phyloP scores from a whole-genome alignment of 2,888 invertebrate species.

The Spilosoma lubricipeda region DNA sequence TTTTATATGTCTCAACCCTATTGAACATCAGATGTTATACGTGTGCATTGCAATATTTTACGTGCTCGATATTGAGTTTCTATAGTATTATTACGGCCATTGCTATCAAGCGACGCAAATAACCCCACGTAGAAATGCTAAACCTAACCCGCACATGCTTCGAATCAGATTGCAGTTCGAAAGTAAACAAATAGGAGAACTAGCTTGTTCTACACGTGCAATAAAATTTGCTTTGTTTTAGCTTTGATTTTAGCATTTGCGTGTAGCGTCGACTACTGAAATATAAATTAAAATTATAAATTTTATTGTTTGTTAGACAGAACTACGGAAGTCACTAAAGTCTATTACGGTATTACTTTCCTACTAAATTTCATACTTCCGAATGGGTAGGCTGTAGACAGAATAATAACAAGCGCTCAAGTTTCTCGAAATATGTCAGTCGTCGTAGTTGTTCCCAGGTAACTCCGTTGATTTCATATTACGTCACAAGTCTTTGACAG shows the following conservation, averaged over 20 bases:
- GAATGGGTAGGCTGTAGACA: no score
- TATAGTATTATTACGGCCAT: background rate
- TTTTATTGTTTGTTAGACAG: background rate
- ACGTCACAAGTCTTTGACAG: no score
- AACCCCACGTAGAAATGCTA: background rate
- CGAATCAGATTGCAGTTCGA: background rate
- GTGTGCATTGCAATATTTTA: background rate
- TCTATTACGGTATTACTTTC: no score
- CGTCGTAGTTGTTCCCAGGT: no score
- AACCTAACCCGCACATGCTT: background rate
- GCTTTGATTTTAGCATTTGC: background rate
- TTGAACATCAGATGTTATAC: background rate
- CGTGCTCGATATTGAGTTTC: background rate
- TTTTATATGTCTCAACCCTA: background rate
- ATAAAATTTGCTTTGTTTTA: slow-evolving; percentile 9
- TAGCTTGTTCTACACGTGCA: background rate
- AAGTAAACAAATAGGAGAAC: background rate
- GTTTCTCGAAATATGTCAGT: no score
- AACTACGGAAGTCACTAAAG: no score
- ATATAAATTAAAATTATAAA: background rate
- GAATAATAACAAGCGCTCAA: no score
- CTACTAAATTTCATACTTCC: no score
- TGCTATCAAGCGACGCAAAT: background rate
- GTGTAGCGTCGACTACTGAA: background rate
- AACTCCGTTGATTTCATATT: no score